These are phyloP conservation scores for Platyrinchus mystaceus DNA, from an alignment of 2,797 vertebrate species.

Conservation along the genomic window DNA sequence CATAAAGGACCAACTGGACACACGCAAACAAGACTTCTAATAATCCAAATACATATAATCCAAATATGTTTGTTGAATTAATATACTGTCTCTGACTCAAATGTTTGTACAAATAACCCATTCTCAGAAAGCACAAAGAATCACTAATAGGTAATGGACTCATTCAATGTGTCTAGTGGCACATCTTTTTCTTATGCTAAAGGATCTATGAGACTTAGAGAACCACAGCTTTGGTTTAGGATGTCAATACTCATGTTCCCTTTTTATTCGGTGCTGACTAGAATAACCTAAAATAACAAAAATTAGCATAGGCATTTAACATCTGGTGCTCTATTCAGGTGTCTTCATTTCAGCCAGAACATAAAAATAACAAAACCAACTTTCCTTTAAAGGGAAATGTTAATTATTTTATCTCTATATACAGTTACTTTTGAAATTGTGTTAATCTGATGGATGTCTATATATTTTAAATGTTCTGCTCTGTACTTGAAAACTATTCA, in stretches of 20 bases:
- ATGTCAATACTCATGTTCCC: not conserved
- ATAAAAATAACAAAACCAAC: not conserved
- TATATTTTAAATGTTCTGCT: not conserved
- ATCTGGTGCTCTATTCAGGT: not conserved
- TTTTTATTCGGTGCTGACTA: not conserved
- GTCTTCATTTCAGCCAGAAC: not conserved
- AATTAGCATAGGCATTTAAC: not conserved
- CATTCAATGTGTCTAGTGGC: not conserved
- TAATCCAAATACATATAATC: not conserved
- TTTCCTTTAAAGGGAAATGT: not conserved
- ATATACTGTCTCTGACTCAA: not conserved
- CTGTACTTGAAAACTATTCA: not conserved
- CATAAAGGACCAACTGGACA: not conserved
- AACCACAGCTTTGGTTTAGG: not conserved
- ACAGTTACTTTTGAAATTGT: not conserved
- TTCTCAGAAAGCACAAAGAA: not conserved
- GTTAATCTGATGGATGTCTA: not conserved
- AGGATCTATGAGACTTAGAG: not conserved
- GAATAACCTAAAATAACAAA: not conserved
- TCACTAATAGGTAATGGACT: not conserved
- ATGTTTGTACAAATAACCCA: not conserved
- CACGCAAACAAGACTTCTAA: not conserved
- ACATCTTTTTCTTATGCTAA: not conserved
- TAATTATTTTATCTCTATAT: not conserved
- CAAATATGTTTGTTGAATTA: not conserved